phyloP scores from a whole-genome alignment of 2,888 invertebrate genomes.

The Athetis lepigone region DNA sequence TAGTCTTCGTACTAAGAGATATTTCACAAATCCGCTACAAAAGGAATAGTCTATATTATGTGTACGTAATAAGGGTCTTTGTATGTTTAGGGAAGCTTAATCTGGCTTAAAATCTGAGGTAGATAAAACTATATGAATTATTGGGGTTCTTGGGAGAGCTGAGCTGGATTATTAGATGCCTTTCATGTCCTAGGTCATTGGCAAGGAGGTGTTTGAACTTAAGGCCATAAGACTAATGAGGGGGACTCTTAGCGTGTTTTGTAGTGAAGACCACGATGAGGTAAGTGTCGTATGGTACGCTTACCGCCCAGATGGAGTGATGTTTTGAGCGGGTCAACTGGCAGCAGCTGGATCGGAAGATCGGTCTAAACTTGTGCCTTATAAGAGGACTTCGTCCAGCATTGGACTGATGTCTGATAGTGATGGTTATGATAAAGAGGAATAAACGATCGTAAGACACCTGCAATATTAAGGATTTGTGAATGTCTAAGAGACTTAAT shows the following conservation, averaged over 20 bases:
- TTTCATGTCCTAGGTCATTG: slow-evolving; percentile 2
- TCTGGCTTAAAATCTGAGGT: slow-evolving; percentile 45
- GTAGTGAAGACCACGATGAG: no score
- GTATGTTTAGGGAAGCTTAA: slow-evolving; percentile 47
- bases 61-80: slow-evolving; percentile 34
- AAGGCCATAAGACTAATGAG: no score
- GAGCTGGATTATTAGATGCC: slow-evolving; percentile 6
- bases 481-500: no score
- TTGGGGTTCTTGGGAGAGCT: slow-evolving; percentile 1
- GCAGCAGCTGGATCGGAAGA: no score
- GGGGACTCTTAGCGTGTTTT: no score
- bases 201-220: neutral
- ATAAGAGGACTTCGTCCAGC: no score
- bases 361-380: no score
- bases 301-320: no score
- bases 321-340: no score
- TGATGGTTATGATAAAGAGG: no score
- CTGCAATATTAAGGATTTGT: neutral
- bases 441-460: no score
- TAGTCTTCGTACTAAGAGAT: slow-evolving; percentile 27
- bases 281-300: neutral
- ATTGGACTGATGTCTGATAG: no score
- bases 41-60: slow-evolving; percentile 31
- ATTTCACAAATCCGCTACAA: slow-evolving; percentile 40
- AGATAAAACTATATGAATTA: slow-evolving; percentile 8